A percentile compares a stretch with the other conserved stretches of the same genome.
Conservation (phyloP, 2,797 vertebrate species). For the Cheirogaleus major region DNA sequence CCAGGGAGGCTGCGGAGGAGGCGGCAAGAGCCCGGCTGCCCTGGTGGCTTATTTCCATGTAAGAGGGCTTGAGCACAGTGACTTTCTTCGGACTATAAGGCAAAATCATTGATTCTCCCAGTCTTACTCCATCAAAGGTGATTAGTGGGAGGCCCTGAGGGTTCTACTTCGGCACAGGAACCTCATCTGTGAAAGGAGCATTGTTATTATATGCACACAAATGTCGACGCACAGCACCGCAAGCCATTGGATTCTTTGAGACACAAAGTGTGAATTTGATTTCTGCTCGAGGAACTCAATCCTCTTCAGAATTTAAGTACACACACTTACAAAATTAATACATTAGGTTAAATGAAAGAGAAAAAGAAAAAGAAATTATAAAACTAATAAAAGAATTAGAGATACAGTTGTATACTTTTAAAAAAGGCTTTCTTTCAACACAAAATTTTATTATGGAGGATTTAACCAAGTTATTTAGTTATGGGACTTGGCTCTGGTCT, state of each 20-base stretch:
- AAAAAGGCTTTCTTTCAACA: neutral
- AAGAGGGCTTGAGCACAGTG: neutral
- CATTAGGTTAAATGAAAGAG: neutral
- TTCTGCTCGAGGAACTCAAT: conserved; percentile 22
- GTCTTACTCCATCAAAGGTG: conserved; percentile 30
- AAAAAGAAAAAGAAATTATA: neutral
- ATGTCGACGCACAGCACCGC: neutral
- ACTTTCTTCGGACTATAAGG: neutral
- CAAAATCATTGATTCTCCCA: conserved; percentile 59
- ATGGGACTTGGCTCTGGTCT: neutral
- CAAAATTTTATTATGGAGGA: neutral
- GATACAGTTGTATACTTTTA: neutral
- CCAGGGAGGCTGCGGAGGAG: rapidly evolving
- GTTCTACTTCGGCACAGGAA: neutral
- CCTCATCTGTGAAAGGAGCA: neutral
- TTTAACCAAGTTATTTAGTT: neutral
- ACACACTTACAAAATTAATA: neutral
- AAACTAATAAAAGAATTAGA: conserved; percentile 20
- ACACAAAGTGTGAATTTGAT: neutral
- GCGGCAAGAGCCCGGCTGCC: neutral
- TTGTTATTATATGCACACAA: neutral
- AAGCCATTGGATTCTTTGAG: conserved; percentile 40
- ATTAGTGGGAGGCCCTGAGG: conserved; percentile 42
- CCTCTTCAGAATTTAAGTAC: conserved; percentile 18
- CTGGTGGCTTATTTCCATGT: neutral